Evolutionary conservation across 1,140 invertebrate genomes (phyloP), one percentile per base, ranked within the genome.

Genomic region (Cherax quadricarinatus): DNA sequence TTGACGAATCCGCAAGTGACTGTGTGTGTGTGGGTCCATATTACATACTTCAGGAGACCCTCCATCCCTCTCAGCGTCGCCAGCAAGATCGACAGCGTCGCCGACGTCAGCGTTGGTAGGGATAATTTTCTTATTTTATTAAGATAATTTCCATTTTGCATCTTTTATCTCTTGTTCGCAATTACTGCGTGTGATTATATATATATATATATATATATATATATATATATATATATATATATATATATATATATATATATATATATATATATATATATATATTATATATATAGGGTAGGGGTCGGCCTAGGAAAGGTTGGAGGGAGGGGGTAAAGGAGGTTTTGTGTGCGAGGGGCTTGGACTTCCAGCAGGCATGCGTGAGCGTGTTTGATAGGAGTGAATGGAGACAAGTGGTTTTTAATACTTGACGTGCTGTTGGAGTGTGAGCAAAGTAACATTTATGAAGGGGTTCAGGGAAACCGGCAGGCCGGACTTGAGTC

Each of bases 61-160:
- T 91, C 89, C 10, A 62, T 91, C 7, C 6, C 62, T 9, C 73
- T 91, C 24, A 87, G 84, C 78, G 10, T 91, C 4, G 84, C 81
- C 88, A 84, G 24, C 24, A 73, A 51, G 30, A 81, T 84, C 30
- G 48, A 66, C 81, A 83, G 24, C 30, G 7, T 75, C 21, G 88
- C 62, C 3, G 88, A 90, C n/a, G 60, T 90, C 66, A 90, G 88
- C 70, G 88, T 90, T 30, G 88, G 88, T 90, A 78, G 18, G 88
- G 18, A 16, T n/a, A 16, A 0, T 10, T 70, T 70, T n/a, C 62
- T 16, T 5, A 14, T n/a, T 21, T 16, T 70, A 18, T 5, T 0
- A 6, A 1, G 62, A 14, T 10, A n/a, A n/a, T 16, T 16, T 21
- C 62, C 5, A 5, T 5, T 10, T 16, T 6, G 16, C 16, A 16